Evolutionary conservation across 53 echinoderm and acorn worm genomes (phyloP).

Genomic region (Echinometra lucunter): DNA sequence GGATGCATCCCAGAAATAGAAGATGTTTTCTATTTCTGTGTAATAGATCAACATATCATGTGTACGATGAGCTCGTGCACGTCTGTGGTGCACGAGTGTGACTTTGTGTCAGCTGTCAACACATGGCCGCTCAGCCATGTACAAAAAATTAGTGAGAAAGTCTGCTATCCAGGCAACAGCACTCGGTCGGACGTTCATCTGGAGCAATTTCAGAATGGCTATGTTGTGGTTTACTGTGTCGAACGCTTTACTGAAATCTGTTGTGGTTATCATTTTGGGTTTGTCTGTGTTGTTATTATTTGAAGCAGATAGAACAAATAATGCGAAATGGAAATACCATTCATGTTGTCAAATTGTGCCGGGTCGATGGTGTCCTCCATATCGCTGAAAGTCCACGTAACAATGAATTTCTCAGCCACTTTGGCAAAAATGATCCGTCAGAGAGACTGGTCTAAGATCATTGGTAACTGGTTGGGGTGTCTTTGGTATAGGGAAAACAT

Average conservation of each 20-base stretch:
- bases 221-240: not conserved
- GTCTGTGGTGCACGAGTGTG: too few species aligned
- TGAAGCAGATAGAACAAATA: not conserved
- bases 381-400: not conserved
- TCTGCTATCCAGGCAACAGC: not conserved
- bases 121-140: too few species aligned
- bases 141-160: not conserved
- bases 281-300: not conserved
- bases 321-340: not conserved
- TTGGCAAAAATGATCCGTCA: not conserved
- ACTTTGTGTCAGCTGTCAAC: too few species aligned
- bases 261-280: not conserved
- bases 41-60: too few species aligned
- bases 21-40: too few species aligned
- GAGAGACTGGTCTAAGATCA: not conserved
- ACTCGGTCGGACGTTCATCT: not conserved
- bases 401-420: not conserved
- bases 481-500: not conserved
- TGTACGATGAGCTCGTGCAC: too few species aligned
- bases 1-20: too few species aligned
- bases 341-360: not conserved
- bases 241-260: not conserved
- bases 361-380: not conserved
- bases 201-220: not conserved
- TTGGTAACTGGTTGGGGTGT: not conserved